Conservation (phyloP, 53 echinoderm and acorn worm genomes). For the Hippasteria phrygiana region DNA sequence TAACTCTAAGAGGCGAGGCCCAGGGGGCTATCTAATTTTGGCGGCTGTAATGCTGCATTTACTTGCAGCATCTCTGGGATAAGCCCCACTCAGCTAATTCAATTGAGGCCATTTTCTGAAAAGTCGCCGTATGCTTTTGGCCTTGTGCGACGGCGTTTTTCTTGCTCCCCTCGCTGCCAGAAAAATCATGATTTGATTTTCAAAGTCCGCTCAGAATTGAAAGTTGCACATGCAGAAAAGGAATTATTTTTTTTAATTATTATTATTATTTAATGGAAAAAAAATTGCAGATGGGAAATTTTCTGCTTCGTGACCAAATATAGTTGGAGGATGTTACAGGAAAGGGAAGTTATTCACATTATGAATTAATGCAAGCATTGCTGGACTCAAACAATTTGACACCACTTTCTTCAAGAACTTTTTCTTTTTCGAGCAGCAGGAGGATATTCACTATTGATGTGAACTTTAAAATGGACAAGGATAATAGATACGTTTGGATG, state of each 20-base stretch:
- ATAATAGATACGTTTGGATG: no score
- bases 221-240: background rate
- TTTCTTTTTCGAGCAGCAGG: no score
- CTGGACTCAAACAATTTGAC: no score
- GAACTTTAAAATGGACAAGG: no score
- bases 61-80: conserved; percentile 58
- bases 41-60: conserved; percentile 65
- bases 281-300: background rate
- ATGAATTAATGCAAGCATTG: no score
- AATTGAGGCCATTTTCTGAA: conserved; percentile 21
- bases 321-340: background rate
- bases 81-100: conserved; percentile 67
- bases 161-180: conserved; percentile 6
- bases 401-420: no score
- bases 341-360: no score
- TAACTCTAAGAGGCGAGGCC: conserved; percentile 59
- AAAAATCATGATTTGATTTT: conserved; percentile 48
- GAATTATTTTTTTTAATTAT: background rate
- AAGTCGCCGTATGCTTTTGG: conserved; percentile 40
- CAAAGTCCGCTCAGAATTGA: background rate
- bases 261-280: no score
- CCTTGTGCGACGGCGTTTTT: conserved; percentile 45
- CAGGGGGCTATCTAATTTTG: conserved; percentile 53
- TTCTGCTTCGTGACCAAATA: conserved; percentile 7
- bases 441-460: no score